Base-by-base conservation (phyloP, 2,888 invertebrate genomes). In the Reticulitermes lucifugus region DNA sequence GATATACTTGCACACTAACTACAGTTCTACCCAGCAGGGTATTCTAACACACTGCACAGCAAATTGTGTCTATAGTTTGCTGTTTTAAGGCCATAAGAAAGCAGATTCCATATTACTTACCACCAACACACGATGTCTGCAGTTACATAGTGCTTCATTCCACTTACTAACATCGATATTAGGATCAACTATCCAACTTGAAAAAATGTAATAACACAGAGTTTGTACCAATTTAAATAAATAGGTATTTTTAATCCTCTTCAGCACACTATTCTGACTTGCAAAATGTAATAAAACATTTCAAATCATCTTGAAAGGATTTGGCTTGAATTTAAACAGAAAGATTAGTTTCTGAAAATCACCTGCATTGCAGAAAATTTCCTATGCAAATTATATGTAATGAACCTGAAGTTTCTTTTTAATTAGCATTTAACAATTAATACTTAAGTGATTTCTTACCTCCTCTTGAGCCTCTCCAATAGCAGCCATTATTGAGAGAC, bases 71-170 rank as follows among this genome's bases (percentile, higher is more conserved):
- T 65, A 65, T n/a, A 12, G 3, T 21, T n/a, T 46, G 77, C 77
- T 77, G 77, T 6, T 77, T 77, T 77, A 77, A 77, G 77, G 77
- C 77, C 77, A 77, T 22, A 77, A 6, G 22, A 7, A 46, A 77
- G 41, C 41, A 73, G 4, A 51, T 51, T 51, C 14, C 12, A 73
- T 2, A 41, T 73, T 35, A 73, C 73, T 73, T 73, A 73, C 73
- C 73, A 73, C 12, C 14, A 1, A 70, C 9, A 46, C 46, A 46
- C 2, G 7, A 46, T 6, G 25, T 29, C 55, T 18, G 14, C 55
- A 18, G 18, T 55, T 55, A 12, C 12, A 55, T 18, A 18, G 55
- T 18, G 18, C 55, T 55, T 55, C 18, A 4, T 55, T 55, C 14
- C 55, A 55, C 18, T 55, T 55, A 46, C 46, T 6, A 46, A 12